Conservation (phyloP, 1,140 invertebrate species). For the Charaxes varanes region DNA sequence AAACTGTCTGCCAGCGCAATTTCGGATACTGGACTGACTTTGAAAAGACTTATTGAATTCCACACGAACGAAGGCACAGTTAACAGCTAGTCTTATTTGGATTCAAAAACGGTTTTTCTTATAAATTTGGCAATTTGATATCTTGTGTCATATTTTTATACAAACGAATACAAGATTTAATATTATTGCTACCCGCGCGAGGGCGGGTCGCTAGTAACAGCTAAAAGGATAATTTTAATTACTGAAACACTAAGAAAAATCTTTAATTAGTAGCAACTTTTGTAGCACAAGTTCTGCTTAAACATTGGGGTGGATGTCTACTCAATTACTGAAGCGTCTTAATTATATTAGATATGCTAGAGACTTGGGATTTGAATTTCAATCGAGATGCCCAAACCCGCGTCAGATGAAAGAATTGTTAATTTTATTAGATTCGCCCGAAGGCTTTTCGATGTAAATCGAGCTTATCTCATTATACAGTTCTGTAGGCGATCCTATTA, state of each 20-base stretch:
- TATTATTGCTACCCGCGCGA: too few relatives aligned
- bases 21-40: too few relatives aligned
- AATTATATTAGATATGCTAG: constrained; percentile 67
- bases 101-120: too few relatives aligned
- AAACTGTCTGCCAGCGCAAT: too few relatives aligned
- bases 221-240: constrained; percentile 12
- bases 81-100: too few relatives aligned
- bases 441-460: constrained; percentile 66
- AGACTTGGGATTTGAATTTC: constrained; percentile 67
- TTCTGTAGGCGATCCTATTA: constrained; percentile 27
- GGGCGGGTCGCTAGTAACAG: too few relatives aligned
- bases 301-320: constrained; percentile 54
- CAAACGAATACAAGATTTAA: too few relatives aligned
- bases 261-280: constrained; percentile 25
- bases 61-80: too few relatives aligned
- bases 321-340: constrained; percentile 63
- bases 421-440: constrained; percentile 61
- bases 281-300: constrained; percentile 31
- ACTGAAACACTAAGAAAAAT: constrained; percentile 16
- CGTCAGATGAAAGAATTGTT: constrained; percentile 58
- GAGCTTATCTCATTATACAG: constrained; percentile 39
- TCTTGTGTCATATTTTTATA: too few relatives aligned
- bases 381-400: constrained; percentile 48
- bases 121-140: too few relatives aligned
- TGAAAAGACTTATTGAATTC: too few relatives aligned